A percentile compares a stretch with the other conserved stretches of the same genome.
Evolutionary conservation across 2,797 vertebrate genomes (phyloP).

Genomic region (Xiphophorus birchmanni): DNA sequence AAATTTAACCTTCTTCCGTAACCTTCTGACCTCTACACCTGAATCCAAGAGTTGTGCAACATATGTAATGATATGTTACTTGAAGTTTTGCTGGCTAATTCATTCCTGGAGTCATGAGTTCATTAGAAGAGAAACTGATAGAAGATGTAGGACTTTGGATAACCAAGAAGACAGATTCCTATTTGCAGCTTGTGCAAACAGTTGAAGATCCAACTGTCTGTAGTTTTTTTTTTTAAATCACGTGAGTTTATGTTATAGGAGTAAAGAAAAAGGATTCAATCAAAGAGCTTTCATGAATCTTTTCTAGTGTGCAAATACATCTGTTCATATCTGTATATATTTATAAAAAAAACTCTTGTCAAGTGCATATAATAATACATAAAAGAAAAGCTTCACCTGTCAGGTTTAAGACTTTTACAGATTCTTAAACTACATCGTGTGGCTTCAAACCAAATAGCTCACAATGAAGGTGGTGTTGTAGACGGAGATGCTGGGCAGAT

Average conservation of each 20-base stretch:
- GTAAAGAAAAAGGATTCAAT: not conserved
- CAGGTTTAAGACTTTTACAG: not conserved
- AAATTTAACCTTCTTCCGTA: not conserved
- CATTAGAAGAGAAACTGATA: not conserved
- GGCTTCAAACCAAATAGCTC: not conserved
- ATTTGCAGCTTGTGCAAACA: not conserved
- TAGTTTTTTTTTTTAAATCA: not conserved
- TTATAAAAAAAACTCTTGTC: not conserved
- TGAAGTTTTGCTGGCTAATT: not conserved
- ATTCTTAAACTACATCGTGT: not conserved
- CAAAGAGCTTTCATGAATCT: not conserved
- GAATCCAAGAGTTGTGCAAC: not conserved
- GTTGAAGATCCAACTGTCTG: not conserved
- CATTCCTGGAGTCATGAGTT: not conserved
- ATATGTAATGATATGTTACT: not conserved
- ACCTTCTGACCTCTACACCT: not conserved
- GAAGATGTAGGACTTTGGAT: not conserved
- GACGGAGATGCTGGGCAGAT: not conserved
- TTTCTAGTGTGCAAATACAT: not conserved
- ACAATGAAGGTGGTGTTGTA: not conserved
- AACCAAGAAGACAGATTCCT: not conserved
- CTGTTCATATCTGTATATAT: not conserved
- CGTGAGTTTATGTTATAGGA: not conserved
- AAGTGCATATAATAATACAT: not conserved
- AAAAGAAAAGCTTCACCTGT: slow-evolving; percentile 1